phyloP scores from a whole-genome alignment of 2,888 invertebrate species.

The Alsophila aescularia region DNA sequence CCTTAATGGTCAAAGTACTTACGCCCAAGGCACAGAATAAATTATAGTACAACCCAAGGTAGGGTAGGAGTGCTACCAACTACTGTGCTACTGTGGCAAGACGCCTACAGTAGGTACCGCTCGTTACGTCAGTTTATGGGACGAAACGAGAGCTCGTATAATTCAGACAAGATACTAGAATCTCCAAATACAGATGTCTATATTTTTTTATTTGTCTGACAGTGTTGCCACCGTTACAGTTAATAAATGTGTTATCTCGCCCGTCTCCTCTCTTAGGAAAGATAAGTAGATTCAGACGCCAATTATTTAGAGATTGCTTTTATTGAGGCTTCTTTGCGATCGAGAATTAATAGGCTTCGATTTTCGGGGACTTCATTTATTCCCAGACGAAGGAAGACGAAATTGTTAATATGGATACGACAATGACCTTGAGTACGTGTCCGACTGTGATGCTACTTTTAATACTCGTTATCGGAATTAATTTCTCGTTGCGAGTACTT shows the following conservation, averaged over 20 bases:
- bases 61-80: no score
- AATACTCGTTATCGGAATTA: no score
- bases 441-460: background rate
- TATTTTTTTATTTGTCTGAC: constrained; percentile 52
- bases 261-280: constrained; percentile 26
- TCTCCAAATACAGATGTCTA: constrained; percentile 52
- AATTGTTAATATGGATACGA: constrained; percentile 6
- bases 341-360: constrained; percentile 13
- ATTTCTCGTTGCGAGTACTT: no score
- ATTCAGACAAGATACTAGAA: constrained; percentile 41
- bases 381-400: constrained; percentile 8
- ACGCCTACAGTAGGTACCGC: constrained; percentile 11
- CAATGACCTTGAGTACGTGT: constrained; percentile 8
- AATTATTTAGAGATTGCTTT: constrained; percentile 36
- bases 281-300: constrained; percentile 33
- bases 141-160: constrained; percentile 40
- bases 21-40: no score
- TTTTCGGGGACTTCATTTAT: constrained; percentile 14
- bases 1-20: no score
- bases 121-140: constrained; percentile 40
- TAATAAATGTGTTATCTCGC: constrained; percentile 8
- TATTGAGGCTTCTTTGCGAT: constrained; percentile 15
- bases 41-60: no score
- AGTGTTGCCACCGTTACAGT: constrained; percentile 42
- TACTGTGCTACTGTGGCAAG: no score